Base-by-base conservation (phyloP, 1,140 invertebrate species). In the Heliconius melpomene region DNA sequence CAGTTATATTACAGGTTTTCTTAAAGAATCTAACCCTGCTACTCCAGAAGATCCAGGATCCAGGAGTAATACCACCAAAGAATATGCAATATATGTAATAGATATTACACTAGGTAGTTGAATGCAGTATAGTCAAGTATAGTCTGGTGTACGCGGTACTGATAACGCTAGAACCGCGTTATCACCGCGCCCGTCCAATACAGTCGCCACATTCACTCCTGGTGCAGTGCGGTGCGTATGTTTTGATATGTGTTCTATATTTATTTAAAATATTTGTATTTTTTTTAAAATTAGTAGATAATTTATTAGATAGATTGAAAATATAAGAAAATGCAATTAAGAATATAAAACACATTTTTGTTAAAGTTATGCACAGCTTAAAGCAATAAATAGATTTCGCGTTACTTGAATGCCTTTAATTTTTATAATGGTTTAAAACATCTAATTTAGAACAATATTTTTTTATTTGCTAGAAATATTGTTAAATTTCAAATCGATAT, bases 171-270 rank as follows among this genome's bases (percentile, higher is more conserved):
- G 84, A 85, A 86, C 86, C 76, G 84, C 82, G 87, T 93, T 93
- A 93, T 93, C 91, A 93, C 90, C 87, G 89, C 87, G 87, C 91
- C 89, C 86, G 90, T 87, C 90, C 90, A 90, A 89, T 88, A 82
- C 90, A 91, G 87, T 90, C 89, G 89, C 89, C 90, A 93, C 91
- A 93, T 93, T 93, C 91, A 93, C 92, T 91, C 79, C 84, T 80
- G 70, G 70, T 86, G n/a, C 80, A 89, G 74, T 66, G 72, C 85
- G 85, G 84, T 52, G 20, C 18, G 74, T 0, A 9, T 2, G 1
- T 40, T 52, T 90, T 89, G 85, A 83, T 89, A 83, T 46, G 13
- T 46, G 13, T 1, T 16, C 13, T 46, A 16, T 46, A 46, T 46
- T 20, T 52, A 46, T 13, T 2, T 5, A 20, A 18, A 52, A 52